Percentiles rank a stretch among this genome's conserved stretches.
Conservation (phyloP, 1,140 invertebrate species). For the Anastrepha obliqua region DNA sequence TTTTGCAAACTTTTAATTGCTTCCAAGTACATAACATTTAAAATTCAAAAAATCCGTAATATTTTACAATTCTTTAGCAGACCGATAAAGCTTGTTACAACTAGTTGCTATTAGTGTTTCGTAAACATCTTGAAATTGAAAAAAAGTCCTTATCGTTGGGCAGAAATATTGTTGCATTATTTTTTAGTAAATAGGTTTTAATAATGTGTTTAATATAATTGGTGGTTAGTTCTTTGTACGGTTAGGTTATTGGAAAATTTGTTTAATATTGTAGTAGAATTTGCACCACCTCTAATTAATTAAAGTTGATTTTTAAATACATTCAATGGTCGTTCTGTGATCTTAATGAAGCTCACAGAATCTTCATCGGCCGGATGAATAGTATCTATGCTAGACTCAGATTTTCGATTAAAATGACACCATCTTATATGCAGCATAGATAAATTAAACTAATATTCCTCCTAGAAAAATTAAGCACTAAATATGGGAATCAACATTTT, state of each 20-base stretch:
- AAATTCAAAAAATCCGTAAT: conserved; percentile 5
- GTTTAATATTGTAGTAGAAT: not conserved
- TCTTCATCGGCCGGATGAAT: not conserved
- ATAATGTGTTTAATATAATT: conserved; percentile 10
- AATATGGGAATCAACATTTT: too few relatives aligned
- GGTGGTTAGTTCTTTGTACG: conserved; percentile 24
- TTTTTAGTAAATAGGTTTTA: conserved; percentile 28
- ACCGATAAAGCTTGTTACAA: not conserved
- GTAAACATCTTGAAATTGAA: conserved; percentile 22
- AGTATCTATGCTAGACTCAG: conserved; percentile 15
- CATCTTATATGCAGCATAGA: not conserved
- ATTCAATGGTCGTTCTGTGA: conserved; percentile 19
- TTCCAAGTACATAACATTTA: not conserved
- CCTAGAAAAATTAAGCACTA: not conserved
- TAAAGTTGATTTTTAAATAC: conserved; percentile 1
- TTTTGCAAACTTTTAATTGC: not conserved
- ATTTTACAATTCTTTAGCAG: conserved; percentile 4
- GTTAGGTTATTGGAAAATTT: conserved; percentile 25
- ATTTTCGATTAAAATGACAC: too few relatives aligned
- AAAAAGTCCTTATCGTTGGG: conserved; percentile 22
- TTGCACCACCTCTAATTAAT: not conserved
- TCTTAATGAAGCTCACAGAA: not conserved
- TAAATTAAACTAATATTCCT: not conserved
- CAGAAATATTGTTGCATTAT: conserved; percentile 1
- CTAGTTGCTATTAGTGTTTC: not conserved